Percentiles rank a stretch among this genome's conserved stretches.
Conservation (phyloP, 2,888 invertebrate species). For the Achlya flavicornis region DNA sequence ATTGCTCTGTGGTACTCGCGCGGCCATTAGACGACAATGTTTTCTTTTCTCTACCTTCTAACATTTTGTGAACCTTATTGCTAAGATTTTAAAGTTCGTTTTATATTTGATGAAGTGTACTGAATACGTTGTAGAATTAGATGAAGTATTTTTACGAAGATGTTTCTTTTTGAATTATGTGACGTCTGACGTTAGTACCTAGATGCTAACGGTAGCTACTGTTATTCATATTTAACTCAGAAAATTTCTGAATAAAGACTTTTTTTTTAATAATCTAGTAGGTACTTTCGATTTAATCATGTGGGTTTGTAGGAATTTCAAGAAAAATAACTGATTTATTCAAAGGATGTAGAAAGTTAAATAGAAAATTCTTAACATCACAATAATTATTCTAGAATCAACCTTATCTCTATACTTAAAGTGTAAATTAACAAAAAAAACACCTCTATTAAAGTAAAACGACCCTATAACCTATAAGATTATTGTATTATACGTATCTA, state of each 20-base stretch:
- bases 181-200: neutral
- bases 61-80: neutral
- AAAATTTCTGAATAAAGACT: neutral
- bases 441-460: no score
- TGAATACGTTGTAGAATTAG: neutral
- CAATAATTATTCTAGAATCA: no score
- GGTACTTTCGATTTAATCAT: no score
- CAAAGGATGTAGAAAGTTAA: no score
- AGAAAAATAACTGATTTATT: no score
- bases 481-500: neutral
- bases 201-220: conserved; percentile 1
- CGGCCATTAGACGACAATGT: conserved; percentile 6
- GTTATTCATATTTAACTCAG: neutral
- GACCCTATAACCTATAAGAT: no score
- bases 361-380: no score
- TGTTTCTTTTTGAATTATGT: conserved; percentile 6
- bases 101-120: neutral
- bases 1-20: conserved; percentile 8
- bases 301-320: no score
- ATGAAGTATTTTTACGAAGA: conserved; percentile 1
- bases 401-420: no score
- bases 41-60: neutral
- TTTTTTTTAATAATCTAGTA: neutral
- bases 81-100: neutral
- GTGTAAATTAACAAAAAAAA: no score